Conservation (phyloP, 2,797 vertebrate species). For the Nasua narica region DNA sequence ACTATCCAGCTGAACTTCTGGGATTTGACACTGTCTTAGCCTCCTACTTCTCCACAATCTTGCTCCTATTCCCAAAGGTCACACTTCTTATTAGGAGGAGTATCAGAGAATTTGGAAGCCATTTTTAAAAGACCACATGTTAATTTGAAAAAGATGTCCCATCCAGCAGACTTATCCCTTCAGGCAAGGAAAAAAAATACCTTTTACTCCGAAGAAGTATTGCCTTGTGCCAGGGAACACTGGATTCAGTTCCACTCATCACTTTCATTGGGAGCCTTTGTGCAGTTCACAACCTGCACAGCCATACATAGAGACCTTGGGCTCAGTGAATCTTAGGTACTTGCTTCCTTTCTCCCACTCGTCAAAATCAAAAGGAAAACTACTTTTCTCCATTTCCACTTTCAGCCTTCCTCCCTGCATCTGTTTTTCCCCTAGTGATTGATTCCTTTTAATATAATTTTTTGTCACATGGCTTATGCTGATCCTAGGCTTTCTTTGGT, state of each 20-base stretch:
- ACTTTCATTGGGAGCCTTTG: not conserved
- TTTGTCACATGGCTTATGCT: not conserved
- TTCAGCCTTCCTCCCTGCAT: not conserved
- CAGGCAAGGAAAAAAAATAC: not conserved
- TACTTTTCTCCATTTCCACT: not conserved
- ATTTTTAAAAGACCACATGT: not conserved
- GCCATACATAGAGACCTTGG: rapidly evolving
- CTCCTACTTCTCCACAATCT: too few species aligned
- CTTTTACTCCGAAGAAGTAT: not conserved
- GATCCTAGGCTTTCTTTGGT: not conserved
- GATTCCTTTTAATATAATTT: not conserved
- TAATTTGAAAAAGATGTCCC: not conserved
- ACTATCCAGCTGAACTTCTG: too few species aligned
- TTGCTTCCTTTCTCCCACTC: not conserved
- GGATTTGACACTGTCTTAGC: too few species aligned
- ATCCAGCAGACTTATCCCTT: not conserved
- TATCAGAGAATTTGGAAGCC: not conserved
- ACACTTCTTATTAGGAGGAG: not conserved
- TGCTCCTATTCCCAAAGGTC: not conserved
- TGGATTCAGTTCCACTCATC: not conserved
- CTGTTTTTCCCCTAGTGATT: not conserved
- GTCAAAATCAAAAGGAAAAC: not conserved
- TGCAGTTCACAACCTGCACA: not conserved
- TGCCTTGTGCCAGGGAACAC: not conserved
- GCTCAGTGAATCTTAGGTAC: not conserved